Base-by-base conservation (phyloP, 2,888 invertebrate species). In the Icerya purchasi region DNA sequence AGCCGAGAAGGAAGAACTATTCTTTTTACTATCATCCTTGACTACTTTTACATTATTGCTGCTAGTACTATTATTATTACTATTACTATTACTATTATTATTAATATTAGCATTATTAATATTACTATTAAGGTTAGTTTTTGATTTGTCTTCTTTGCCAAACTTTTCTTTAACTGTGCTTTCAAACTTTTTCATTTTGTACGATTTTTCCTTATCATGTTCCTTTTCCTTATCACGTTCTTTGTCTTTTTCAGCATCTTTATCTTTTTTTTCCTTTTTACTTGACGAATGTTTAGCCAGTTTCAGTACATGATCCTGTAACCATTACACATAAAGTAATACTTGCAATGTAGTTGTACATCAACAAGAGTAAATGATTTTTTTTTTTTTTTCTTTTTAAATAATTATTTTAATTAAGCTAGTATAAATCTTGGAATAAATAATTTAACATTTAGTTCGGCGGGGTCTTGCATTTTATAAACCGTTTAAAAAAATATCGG, bases 221-320 rank as follows among this genome's bases (percentile, higher is more conserved):
- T 65, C 69, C 68, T 66, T 69, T 70, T 63, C 82, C 68, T 78
- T 79, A 60, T 79, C 78, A 66, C 76, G 73, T 54, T 79, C 78
- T 74, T 56, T 79, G 78, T 78, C 79, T 67, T 80, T 77, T 66
- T 79, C 79, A 63, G 78, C 82, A 66, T 74, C 76, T 58, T 76
- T 78, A 2, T 69, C 67, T 62, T 76, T 77, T 61, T 77, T 77
- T 51, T 56, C 50, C 21, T 59, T 52, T 52, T 60, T 60, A 56
- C 56, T 55, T 53, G 60, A 60, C 19, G 60, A 53, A 56, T 74
- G 75, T 66, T 79, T 78, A 62, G 63, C 53, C 60, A 62, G 61
- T 61, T 61, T 56, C 53, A 63, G 65, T 24, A 64, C 61, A 50
- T 61, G 58, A 22, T 23, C 59, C 63, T 59, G 60, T 18, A 59